A percentile compares a stretch with the other conserved stretches of the same genome.
Evolutionary conservation across 2,113 vertebrate species (phyloP).

Genomic region (Pelecanoides urinatrix): DNA sequence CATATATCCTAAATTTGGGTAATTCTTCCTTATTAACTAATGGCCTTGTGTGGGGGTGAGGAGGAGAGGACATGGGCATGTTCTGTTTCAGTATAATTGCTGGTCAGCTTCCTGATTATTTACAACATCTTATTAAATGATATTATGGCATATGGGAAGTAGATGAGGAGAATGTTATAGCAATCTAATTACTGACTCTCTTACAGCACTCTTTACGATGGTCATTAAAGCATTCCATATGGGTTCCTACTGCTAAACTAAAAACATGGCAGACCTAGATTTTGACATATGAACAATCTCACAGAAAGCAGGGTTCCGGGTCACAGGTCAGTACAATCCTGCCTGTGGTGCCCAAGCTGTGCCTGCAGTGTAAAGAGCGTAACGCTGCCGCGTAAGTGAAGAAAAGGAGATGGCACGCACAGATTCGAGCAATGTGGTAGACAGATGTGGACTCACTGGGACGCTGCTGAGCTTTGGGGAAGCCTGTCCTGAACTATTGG

Average conservation of each 20-base stretch:
- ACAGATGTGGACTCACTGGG: background rate
- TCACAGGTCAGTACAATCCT: background rate
- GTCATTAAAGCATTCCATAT: background rate
- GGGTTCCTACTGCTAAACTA: background rate
- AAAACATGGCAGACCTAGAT: background rate
- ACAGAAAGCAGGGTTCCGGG: background rate
- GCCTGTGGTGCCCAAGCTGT: background rate
- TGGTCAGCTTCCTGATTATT: background rate
- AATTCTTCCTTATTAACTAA: background rate
- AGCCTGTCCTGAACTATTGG: background rate
- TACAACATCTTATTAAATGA: background rate
- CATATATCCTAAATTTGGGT: background rate
- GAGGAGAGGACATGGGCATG: background rate
- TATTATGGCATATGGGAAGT: background rate
- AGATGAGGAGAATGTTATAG: background rate
- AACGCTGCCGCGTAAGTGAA: accelerated
- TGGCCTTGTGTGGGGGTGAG: background rate
- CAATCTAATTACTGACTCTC: background rate
- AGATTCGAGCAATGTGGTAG: too few relatives aligned
- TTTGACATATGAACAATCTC: background rate
- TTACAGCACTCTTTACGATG: background rate
- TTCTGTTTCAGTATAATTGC: background rate
- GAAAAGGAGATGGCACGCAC: background rate
- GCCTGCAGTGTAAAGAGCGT: accelerated
- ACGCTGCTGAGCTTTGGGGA: background rate